Conservation (phyloP, 2,113 vertebrate species). For the Tragulus kanchil region DNA sequence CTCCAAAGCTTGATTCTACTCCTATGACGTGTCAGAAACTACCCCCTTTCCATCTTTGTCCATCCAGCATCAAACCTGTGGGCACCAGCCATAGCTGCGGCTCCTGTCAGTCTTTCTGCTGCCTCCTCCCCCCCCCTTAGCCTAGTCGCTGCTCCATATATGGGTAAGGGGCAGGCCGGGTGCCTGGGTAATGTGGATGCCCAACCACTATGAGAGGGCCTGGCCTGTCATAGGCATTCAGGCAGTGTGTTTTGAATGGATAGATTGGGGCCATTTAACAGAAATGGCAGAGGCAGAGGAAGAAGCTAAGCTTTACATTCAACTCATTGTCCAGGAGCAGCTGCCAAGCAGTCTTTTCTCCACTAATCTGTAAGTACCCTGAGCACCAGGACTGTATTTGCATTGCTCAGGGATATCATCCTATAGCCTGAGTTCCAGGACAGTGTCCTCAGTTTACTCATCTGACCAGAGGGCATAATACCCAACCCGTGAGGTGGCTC, state of each 20-base stretch:
- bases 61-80: background rate
- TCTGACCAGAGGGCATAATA: background rate
- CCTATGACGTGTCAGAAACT: background rate
- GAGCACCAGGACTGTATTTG: background rate
- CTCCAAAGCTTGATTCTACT: background rate
- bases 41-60: background rate
- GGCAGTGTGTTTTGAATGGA: background rate
- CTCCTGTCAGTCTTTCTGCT: background rate
- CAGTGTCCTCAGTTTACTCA: background rate
- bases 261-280: background rate
- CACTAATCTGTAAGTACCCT: background rate
- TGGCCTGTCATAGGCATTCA: background rate
- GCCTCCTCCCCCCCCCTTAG: background rate
- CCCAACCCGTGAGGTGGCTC: background rate
- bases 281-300: constrained; percentile 30
- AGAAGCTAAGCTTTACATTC: background rate
- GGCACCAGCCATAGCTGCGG: accelerated
- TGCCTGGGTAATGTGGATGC: background rate
- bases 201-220: background rate
- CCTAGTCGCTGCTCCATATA: background rate
- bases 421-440: background rate
- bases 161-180: background rate
- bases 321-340: background rate
- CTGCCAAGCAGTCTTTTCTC: background rate
- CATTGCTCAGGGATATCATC: background rate